Evolutionary conservation across 2,888 invertebrate genomes (phyloP).

Genomic region (Trisateles emortualis): DNA sequence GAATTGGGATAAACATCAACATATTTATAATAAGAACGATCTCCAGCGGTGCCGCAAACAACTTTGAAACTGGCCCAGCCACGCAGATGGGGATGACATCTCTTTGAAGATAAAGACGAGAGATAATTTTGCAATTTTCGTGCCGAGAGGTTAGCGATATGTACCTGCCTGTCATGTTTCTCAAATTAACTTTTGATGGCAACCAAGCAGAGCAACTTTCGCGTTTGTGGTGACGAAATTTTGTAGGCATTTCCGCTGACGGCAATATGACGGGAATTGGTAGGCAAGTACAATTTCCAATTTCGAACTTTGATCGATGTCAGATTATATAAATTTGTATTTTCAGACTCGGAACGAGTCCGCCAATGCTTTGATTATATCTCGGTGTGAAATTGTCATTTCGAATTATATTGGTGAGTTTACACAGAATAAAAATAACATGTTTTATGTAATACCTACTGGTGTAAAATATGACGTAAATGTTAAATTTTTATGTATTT

Average conservation of each 20-base stretch:
- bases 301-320: constrained; percentile 62
- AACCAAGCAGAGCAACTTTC: constrained; percentile 63
- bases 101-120: constrained; percentile 85
- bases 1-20: constrained; percentile 71
- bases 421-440: constrained; percentile 15
- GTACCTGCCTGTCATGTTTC: constrained; percentile 75
- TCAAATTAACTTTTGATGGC: constrained; percentile 80
- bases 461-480: constrained; percentile 8
- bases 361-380: constrained; percentile 48
- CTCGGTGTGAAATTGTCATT: constrained; percentile 42
- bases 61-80: constrained; percentile 79
- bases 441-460: not conserved
- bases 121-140: constrained; percentile 86
- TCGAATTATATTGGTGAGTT: constrained; percentile 28
- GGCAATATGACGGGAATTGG: constrained; percentile 42
- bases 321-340: constrained; percentile 56
- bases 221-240: constrained; percentile 61
- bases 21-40: constrained; percentile 72
- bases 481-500: not conserved
- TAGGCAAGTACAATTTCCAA: constrained; percentile 59
- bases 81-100: constrained; percentile 82
- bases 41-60: constrained; percentile 76
- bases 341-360: constrained; percentile 40
- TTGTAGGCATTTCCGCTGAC: constrained; percentile 51
- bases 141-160: constrained; percentile 74